phyloP scores from a whole-genome alignment of 2,888 invertebrate species.

The Horisme vitalbata region DNA sequence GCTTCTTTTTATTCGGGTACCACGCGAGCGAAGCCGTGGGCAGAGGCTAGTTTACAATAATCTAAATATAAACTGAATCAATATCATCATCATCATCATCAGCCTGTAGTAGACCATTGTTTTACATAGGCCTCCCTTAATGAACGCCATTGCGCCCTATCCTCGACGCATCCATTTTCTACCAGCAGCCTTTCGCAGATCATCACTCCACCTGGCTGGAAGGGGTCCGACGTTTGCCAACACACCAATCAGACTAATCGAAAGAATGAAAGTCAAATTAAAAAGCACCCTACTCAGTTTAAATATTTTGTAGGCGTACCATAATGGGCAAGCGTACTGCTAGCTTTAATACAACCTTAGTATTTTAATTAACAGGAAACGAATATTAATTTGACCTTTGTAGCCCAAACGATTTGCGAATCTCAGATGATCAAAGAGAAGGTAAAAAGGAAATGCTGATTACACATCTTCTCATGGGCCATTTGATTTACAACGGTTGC shows the following conservation, averaged over 20 bases:
- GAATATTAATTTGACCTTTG: slow-evolving; percentile 27
- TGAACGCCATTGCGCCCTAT: no score
- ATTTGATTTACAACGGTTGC: slow-evolving; percentile 55
- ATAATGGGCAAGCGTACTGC: slow-evolving; percentile 5
- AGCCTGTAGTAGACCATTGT: no score
- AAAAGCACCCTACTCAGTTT: slow-evolving; percentile 1
- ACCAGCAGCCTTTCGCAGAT: no score
- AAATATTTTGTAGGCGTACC: slow-evolving; percentile 17
- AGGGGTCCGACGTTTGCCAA: no score
- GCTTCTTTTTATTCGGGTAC: no score
- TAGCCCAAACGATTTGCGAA: slow-evolving; percentile 38
- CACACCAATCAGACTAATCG: slow-evolving; percentile 10
- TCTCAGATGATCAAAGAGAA: slow-evolving; percentile 49
- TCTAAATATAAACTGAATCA: no score
- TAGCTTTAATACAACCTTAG: slow-evolving; percentile 18
- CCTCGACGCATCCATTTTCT: no score
- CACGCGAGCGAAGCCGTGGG: no score
- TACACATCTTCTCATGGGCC: slow-evolving; percentile 58
- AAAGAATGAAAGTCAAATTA: slow-evolving; percentile 13
- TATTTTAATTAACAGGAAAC: slow-evolving; percentile 29
- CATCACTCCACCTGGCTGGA: no score
- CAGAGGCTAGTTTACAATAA: no score
- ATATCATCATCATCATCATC: no score
- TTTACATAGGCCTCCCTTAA: no score
- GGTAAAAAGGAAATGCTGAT: slow-evolving; percentile 66